phyloP scores from a whole-genome alignment of 2,797 vertebrate species.

The Sandelia bainsii region DNA sequence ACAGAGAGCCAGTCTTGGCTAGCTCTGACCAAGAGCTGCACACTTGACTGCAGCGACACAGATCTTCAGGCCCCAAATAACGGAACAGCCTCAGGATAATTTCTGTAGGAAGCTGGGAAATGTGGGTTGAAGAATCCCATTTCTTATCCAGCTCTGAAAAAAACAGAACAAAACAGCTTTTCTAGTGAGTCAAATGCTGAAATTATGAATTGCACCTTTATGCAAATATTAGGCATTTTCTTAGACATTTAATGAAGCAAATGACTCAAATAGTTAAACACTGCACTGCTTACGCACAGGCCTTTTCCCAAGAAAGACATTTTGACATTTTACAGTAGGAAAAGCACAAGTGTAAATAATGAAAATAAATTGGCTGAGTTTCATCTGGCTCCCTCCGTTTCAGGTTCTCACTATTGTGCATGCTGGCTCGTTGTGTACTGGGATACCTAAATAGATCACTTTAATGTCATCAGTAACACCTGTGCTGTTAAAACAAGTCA shows the following conservation, averaged over 20 bases:
- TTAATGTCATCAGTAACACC: not conserved
- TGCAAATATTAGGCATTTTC: slow-evolving; percentile 3
- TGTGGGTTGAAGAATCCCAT: slow-evolving; percentile 80
- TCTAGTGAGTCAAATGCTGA: not conserved
- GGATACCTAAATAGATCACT: not conserved
- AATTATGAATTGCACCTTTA: not conserved
- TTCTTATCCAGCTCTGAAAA: slow-evolving; percentile 85
- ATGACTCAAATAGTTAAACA: not conserved
- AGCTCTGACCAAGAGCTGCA: slow-evolving; percentile 92
- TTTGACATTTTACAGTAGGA: not conserved
- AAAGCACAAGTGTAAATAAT: not conserved
- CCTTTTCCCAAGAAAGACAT: not conserved
- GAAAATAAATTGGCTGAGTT: not conserved
- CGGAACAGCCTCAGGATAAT: slow-evolving; percentile 93
- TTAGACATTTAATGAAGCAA: slow-evolving; percentile 6
- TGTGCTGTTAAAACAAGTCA: not conserved
- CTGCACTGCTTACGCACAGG: not conserved
- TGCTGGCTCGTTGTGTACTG: not conserved
- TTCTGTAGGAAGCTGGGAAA: slow-evolving; percentile 93
- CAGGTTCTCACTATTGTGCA: not conserved
- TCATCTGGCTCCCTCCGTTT: not conserved
- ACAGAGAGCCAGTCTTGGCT: slow-evolving; percentile 92
- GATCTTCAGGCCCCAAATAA: slow-evolving; percentile 91
- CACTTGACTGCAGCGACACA: slow-evolving; percentile 95
- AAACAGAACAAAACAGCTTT: slow-evolving; percentile 11